Evolutionary conservation across 2,113 vertebrate genomes (phyloP), one percentile per base, ranked within the genome.

Genomic region (Spea bombifrons): DNA sequence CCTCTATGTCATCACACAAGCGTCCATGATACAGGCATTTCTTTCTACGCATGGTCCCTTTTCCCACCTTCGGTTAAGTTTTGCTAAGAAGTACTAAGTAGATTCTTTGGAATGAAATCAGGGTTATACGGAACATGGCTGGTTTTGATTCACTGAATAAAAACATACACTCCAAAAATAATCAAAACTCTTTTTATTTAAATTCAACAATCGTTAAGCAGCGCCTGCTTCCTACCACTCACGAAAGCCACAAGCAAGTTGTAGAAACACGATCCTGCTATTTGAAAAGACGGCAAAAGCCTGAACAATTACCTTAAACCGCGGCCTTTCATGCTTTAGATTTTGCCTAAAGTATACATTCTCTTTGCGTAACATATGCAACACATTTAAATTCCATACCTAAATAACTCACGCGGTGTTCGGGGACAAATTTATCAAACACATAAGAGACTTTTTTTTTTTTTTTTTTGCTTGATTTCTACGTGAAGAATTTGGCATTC

Each of bases 341-440:
- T 63, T 61, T 44, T 47, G 72, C 47, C 57, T n/a, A 46, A 47
- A 17, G 10, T 64, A 74, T 48, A 47, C 72, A 63, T 74, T 74
- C 72, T 30, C 59, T 15, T 3, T 17, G 44, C 5, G 15, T 8
- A 47, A 46, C 57, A 64, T 46, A 74, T 48, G 72, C 57, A 64
- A 74, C 5, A 50, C 47, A 74, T 15, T 12, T 55, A 50, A 61
- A 46, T 2, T 13, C 43, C 52, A 17, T 53, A 10, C 7, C 49
- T 12, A 30, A n/a, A 7, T 15, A 61, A 15, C 2, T 12, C 7
- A 59, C 10, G 8, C 12, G 4, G 55, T 59, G 55, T 13, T 59
- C 55, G 15, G 55, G 55, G 55, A 59, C 55, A 59, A 4, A 59
- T 3, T 59, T 59, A 59, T 59, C 15, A 59, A 52, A 52, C 55